A percentile compares a stretch with the other conserved stretches of the same genome.
Conservation (phyloP, 2,113 vertebrate genomes). For the Rafetus swinhoei region DNA sequence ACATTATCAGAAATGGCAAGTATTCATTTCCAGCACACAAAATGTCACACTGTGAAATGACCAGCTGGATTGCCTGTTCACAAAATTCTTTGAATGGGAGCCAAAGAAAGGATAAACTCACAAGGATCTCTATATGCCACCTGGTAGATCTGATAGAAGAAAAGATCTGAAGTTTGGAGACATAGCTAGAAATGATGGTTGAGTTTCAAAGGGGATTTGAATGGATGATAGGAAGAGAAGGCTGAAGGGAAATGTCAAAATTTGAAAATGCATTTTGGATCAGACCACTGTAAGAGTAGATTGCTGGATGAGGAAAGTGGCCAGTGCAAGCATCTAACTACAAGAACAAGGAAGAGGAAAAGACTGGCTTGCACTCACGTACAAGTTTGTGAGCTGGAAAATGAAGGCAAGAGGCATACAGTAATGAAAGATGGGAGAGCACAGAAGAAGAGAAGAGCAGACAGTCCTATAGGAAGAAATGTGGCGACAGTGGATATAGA, state of each 20-base stretch:
- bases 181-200: neutral
- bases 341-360: neutral
- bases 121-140: neutral
- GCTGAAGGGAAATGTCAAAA: neutral
- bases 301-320: neutral
- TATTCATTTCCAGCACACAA: neutral
- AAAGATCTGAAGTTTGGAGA: neutral
- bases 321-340: neutral
- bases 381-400: neutral
- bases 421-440: neutral
- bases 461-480: neutral
- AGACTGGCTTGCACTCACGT: neutral
- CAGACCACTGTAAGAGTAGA: neutral
- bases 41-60: neutral
- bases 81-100: neutral
- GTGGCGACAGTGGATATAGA: neutral
- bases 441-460: neutral
- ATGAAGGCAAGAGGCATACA: neutral
- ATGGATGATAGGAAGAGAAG: neutral
- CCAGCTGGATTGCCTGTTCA: neutral
- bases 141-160: neutral
- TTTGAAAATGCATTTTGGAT: neutral
- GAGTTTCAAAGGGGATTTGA: neutral
- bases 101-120: constrained; percentile 1
- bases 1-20: neutral